Evolutionary conservation across 2,113 vertebrate species (phyloP).

Genomic region (Phoxinus phoxinus): DNA sequence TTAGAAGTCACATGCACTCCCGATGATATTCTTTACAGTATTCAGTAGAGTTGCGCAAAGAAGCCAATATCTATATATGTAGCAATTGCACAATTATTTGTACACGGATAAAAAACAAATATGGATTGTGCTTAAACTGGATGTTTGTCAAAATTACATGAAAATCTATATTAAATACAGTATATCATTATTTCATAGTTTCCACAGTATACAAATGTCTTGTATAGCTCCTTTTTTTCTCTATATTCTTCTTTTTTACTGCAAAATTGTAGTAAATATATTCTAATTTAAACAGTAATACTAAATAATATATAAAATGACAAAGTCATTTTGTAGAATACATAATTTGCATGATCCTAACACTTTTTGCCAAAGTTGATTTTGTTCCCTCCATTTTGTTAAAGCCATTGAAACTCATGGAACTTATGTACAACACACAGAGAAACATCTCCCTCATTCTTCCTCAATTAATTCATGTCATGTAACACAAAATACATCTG

Average conservation of each 20-base stretch:
- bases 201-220: not conserved
- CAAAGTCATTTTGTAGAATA: not conserved
- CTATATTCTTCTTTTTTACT: not conserved
- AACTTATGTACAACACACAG: not conserved
- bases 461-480: not conserved
- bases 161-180: not conserved
- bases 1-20: no score
- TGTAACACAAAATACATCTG: not conserved
- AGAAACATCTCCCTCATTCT: not conserved
- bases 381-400: not conserved
- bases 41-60: not conserved
- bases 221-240: not conserved
- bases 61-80: not conserved
- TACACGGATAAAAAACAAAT: not conserved
- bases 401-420: not conserved
- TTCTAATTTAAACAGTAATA: not conserved
- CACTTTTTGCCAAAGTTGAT: not conserved
- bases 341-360: not conserved
- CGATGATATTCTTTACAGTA: not conserved
- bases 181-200: not conserved
- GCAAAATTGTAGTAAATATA: not conserved
- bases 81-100: not conserved
- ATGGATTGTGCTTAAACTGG: not conserved
- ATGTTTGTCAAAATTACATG: not conserved
- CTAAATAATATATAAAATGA: not conserved